Conservation (phyloP, 2,888 invertebrate species). For the Pollenia amentaria region DNA sequence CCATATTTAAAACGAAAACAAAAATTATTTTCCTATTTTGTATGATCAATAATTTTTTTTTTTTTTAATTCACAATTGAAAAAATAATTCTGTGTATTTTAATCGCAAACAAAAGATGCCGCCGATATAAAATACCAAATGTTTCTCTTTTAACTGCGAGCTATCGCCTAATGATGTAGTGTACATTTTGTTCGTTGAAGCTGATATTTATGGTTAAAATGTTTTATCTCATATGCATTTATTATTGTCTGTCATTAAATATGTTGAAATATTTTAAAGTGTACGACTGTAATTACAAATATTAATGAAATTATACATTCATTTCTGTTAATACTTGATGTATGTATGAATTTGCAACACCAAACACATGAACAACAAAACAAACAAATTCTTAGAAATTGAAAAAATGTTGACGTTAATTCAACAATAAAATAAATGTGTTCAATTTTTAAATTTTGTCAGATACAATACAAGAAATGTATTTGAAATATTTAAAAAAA, state of each 20-base stretch:
- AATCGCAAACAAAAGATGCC: too few species aligned
- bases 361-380: slow-evolving; percentile 15
- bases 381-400: slow-evolving; percentile 39
- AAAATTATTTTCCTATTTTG: too few species aligned
- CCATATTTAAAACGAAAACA: too few species aligned
- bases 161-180: not conserved
- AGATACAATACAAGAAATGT: too few species aligned
- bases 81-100: too few species aligned
- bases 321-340: slow-evolving; percentile 13
- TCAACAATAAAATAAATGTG: slow-evolving; percentile 2
- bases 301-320: slow-evolving; percentile 40
- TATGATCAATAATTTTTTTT: too few species aligned
- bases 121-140: too few species aligned
- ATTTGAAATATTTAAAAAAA: too few species aligned
- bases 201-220: not conserved
- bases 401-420: slow-evolving; percentile 1
- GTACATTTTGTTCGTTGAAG: not conserved
- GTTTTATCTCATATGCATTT: slow-evolving; percentile 22
- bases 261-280: slow-evolving; percentile 55
- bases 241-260: slow-evolving; percentile 52
- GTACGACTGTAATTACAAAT: slow-evolving; percentile 38
- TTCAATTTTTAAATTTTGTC: not conserved
- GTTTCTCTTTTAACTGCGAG: too few species aligned
- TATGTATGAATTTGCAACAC: not conserved
- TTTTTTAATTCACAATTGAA: too few species aligned